Percentiles rank a stretch among this genome's conserved stretches.
Evolutionary conservation across 2,888 invertebrate genomes (phyloP).

Genomic region (Epinotia brunnichana): DNA sequence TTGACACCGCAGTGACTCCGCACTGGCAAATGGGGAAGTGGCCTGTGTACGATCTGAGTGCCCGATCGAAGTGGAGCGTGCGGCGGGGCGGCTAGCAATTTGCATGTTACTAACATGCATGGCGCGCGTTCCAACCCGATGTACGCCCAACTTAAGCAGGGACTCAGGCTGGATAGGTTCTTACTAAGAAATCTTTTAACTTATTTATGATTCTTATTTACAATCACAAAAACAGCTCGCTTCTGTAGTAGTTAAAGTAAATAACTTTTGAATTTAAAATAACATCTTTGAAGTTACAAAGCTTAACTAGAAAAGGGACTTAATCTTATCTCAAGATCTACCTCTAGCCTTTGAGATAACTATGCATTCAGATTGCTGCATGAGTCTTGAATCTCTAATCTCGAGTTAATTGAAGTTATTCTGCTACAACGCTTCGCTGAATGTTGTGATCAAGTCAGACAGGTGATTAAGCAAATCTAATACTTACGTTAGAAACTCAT

Average conservation of each 20-base stretch:
- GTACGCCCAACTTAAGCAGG: no score
- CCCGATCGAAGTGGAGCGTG: no score
- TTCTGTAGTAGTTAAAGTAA: background rate
- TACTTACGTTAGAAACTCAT: background rate
- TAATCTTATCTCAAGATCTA: slow-evolving; percentile 7
- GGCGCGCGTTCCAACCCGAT: no score
- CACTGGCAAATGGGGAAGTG: no score
- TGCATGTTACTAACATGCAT: no score
- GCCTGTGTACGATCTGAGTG: no score
- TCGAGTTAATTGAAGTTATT: slow-evolving; percentile 18
- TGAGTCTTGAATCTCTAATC: slow-evolving; percentile 17
- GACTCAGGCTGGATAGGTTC: no score
- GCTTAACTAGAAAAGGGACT: slow-evolving; percentile 4
- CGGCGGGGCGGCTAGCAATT: no score
- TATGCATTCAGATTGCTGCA: slow-evolving; percentile 7
- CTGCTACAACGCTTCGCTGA: slow-evolving; percentile 2
- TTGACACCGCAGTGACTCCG: no score
- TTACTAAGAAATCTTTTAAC: no score
- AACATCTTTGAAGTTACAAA: background rate
- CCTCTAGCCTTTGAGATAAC: slow-evolving; percentile 1
- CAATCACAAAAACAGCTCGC: background rate
- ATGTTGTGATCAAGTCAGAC: background rate
- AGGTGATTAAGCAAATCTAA: background rate
- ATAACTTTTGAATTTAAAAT: slow-evolving; percentile 9
- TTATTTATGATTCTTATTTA: background rate